Evolutionary conservation across 2,888 invertebrate species (phyloP), one percentile per base, ranked within the genome.

Genomic region (Thereva unica): DNA sequence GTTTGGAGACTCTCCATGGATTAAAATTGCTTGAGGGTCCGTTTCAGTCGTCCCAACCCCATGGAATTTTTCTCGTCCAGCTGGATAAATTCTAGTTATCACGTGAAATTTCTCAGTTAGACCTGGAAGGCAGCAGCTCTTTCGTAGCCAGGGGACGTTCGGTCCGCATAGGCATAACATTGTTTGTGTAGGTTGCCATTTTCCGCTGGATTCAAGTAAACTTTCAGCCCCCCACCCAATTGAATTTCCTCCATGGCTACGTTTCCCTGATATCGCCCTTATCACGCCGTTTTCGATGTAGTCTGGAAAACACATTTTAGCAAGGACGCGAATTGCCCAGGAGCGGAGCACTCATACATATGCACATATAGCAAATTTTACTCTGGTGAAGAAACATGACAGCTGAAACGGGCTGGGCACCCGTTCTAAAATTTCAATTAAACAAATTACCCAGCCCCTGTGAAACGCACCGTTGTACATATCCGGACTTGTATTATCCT

Each of bases 401-500:
- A 53, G 52, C 53, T 50, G 41, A 44, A 64, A 64, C 63, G 42
- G 41, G 63, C 23, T 37, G 35, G 47, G 47, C 47, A 40, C 53
- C 37, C 53, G 64, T 49, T 8, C 64, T 34, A 64, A 53, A 64
- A 64, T 64, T 64, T 64, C 64, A 64, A 64, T 64, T 64, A 64
- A 64, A 53, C 64, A 64, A 64, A 64, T 64, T 64, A 53, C 53
- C 64, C 64, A 44, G 44, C 44, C 53, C 44, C 44, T 38, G 50
- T 41, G 64, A 50, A 64, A 64, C 50, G 47, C 61, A 61, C 50
- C 41, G 61, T 50, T 61, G 50, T 50, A 50, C 61, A 61, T 61
- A 23, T 23, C 23, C 23, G 23, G 23, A 23, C 23, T 23, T 23
- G 23, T 23, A 23, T 23, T 23, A 23, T 23, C 23, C 23, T 23